Evolutionary conservation across 2,888 invertebrate genomes (phyloP).

Genomic region (Augochlorella aurata): DNA sequence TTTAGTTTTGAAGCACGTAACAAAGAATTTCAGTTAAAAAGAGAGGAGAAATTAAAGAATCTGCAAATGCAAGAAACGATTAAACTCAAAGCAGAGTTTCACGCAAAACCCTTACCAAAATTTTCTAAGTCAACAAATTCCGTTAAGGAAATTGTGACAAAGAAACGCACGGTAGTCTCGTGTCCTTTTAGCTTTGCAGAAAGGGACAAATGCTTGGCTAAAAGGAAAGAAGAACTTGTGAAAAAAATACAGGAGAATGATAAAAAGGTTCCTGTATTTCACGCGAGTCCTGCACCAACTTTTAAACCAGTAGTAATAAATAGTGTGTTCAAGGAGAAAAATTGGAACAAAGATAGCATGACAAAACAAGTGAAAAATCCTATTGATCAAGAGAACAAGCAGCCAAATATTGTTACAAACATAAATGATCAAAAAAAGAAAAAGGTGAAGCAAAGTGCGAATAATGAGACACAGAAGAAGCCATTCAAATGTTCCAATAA

Average conservation of each 20-base stretch:
- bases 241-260: constrained; percentile 85
- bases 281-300: constrained; percentile 87
- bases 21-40: constrained; percentile 78
- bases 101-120: constrained; percentile 85
- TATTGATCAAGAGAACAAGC: constrained; percentile 53
- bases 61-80: constrained; percentile 64
- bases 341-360: constrained; percentile 53
- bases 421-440: not conserved
- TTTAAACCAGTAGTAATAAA: constrained; percentile 82
- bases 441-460: not conserved
- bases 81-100: constrained; percentile 81
- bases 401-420: constrained; percentile 41
- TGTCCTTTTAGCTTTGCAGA: constrained; percentile 85
- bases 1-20: constrained; percentile 83
- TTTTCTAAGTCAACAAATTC: constrained; percentile 39
- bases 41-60: constrained; percentile 81
- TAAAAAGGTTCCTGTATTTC: constrained; percentile 86
- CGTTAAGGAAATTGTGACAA: constrained; percentile 38
- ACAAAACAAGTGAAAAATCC: constrained; percentile 9
- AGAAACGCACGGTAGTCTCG: constrained; percentile 20
- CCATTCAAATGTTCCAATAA: not conserved
- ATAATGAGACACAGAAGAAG: not conserved
- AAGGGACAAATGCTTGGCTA: constrained; percentile 84
- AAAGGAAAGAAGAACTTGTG: constrained; percentile 85
- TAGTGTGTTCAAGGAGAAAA: constrained; percentile 71